Conservation (phyloP, 2,797 vertebrate species). For the Thamnophis elegans region DNA sequence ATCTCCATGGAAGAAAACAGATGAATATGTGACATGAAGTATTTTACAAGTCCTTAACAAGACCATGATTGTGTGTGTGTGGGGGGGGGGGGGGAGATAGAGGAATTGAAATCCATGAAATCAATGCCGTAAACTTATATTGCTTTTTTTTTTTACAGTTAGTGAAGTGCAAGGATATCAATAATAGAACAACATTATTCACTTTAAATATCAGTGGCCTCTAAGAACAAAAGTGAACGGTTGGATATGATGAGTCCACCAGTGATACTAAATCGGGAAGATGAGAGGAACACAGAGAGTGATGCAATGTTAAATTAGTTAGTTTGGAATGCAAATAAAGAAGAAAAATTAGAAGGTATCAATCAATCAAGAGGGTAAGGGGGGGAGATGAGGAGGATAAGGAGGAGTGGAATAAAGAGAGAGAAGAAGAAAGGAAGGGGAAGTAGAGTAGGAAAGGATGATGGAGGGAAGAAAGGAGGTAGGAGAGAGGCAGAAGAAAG, state of each 20-base stretch:
- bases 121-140: conserved; percentile 69
- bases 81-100: conserved; percentile 38
- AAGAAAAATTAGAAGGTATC: too few species aligned
- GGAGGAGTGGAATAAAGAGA: too few species aligned
- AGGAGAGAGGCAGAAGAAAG: too few species aligned
- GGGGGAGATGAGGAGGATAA: too few species aligned
- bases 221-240: conserved; percentile 39
- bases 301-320: neutral
- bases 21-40: conserved; percentile 28
- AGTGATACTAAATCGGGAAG: conserved; percentile 3
- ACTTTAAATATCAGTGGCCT: conserved; percentile 63
- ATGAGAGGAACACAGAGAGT: conserved; percentile 12
- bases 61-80: conserved; percentile 63
- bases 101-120: conserved; percentile 66
- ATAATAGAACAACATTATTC: conserved; percentile 65
- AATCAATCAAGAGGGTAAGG: too few species aligned
- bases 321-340: neutral
- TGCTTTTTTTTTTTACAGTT: conserved; percentile 57
- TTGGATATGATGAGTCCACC: conserved; percentile 33
- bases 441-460: too few species aligned
- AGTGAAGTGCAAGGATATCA: conserved; percentile 64
- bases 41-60: conserved; percentile 61
- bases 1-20: conserved; percentile 16
- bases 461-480: too few species aligned
- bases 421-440: too few species aligned